Conservation (phyloP, 2,888 invertebrate genomes). For the Itoplectis maculator region DNA sequence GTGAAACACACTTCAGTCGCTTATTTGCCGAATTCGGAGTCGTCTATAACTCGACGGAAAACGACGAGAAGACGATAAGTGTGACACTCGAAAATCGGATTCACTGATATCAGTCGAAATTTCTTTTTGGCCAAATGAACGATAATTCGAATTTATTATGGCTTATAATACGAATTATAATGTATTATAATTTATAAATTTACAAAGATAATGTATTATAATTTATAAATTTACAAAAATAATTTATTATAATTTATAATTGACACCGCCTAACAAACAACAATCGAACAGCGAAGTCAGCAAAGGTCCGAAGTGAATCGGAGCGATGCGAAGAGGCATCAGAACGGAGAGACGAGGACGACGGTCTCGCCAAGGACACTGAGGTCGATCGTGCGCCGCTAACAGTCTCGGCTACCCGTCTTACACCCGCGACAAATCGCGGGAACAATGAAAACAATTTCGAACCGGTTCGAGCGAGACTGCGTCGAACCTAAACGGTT, state of each 20-base stretch:
- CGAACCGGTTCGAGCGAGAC: slow-evolving; percentile 74
- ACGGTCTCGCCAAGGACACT: slow-evolving; percentile 66
- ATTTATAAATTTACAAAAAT: too few relatives aligned
- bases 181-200: too few relatives aligned
- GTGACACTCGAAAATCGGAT: background rate
- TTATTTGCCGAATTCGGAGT: slow-evolving; percentile 59
- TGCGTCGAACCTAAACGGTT: slow-evolving; percentile 78
- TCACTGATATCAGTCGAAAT: too few relatives aligned
- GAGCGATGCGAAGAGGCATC: background rate
- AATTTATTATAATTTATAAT: too few relatives aligned
- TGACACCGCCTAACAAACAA: too few relatives aligned
- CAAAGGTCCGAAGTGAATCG: background rate
- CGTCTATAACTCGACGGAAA: slow-evolving; percentile 43
- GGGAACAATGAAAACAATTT: slow-evolving; percentile 83
- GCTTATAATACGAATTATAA: too few relatives aligned
- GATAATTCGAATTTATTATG: too few relatives aligned
- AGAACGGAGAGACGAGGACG: slow-evolving; percentile 19
- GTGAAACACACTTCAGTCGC: slow-evolving; percentile 19
- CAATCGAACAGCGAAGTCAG: too few relatives aligned
- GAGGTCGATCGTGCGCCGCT: slow-evolving; percentile 59
- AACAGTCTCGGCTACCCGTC: slow-evolving; percentile 83
- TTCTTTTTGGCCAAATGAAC: too few relatives aligned
- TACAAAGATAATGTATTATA: too few relatives aligned
- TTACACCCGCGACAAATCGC: slow-evolving; percentile 83
- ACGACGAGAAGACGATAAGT: slow-evolving; percentile 4